Evolutionary conservation across 2,797 vertebrate genomes (phyloP), one percentile per base, ranked within the genome.

Genomic region (Brachyrhaphis roseni): DNA sequence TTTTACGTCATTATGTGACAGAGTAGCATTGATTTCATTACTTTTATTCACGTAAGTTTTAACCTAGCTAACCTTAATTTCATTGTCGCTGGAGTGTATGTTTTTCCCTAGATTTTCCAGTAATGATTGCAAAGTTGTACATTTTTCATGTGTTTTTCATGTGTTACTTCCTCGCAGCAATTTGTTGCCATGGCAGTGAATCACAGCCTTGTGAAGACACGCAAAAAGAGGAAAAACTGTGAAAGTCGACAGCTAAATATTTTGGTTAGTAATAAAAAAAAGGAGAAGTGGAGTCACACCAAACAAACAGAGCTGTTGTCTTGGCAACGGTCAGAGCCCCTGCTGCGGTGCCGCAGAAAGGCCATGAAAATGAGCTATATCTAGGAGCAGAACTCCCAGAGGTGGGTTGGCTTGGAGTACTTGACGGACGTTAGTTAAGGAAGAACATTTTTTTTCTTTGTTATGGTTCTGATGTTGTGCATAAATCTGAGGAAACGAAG

Each of bases 231-330:
- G 81, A 82, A 84, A 88, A 90, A 86, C 76, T 78, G 76, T 84
- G 77, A 89, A 90, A 87, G 73, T 79, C 36, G 79, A 80, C 84
- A 92, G 91, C 90, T 91, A 90, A 94, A 87, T 79, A 86, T 90
- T 87, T 91, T 78, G 83, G 89, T 74, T 75, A 59, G 82, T 81
- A 85, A 88, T 87, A 90, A 93, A 91, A 84, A 51, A 90, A 45
- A 46, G 68, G 64, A 86, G 78, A 76, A 70, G 80, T 83, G 86
- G 79, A 89, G 76, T 89, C 86, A 86, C 80, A 70, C 83, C 85
- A 94, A 94, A 93, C 89, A 93, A 94, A 94, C 90, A 94, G 76
- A 84, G 73, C 77, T 59, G 91, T 94, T 90, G 83, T 89, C 89
- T 45, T 84, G 84, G 91, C 79, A 81, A 91, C 28, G 73, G 71